Evolutionary conservation across 2,888 invertebrate genomes (phyloP).

Genomic region (Augochlorella aurata): DNA sequence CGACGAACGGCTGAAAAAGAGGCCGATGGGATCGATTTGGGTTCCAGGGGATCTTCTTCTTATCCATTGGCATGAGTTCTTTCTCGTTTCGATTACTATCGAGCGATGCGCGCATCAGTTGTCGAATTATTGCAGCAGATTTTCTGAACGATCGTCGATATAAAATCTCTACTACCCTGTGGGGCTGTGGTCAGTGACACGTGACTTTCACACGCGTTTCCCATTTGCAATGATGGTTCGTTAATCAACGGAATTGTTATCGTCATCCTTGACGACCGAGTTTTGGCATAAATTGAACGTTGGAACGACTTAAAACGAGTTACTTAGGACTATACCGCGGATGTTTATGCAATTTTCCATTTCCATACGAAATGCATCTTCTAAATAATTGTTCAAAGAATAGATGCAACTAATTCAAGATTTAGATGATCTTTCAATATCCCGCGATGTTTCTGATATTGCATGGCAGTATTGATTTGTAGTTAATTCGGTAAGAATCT

Average conservation of each 20-base stretch:
- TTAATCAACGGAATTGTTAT: not conserved
- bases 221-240: not conserved
- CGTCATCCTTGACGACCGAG: not conserved
- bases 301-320: not conserved
- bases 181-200: not conserved
- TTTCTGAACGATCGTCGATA: not conserved
- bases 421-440: too few relatives aligned
- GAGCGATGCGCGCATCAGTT: not conserved
- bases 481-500: too few relatives aligned
- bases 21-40: slow-evolving; percentile 12
- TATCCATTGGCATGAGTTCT: slow-evolving; percentile 22
- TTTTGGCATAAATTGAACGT: not conserved
- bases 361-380: not conserved
- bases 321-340: not conserved
- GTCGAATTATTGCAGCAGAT: not conserved
- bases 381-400: too few relatives aligned
- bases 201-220: not conserved
- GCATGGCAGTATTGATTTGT: too few relatives aligned
- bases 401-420: too few relatives aligned
- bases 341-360: not conserved
- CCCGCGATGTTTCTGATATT: too few relatives aligned
- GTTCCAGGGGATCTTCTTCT: slow-evolving; percentile 20
- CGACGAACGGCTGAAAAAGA: slow-evolving; percentile 41
- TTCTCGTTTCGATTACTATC: slow-evolving; percentile 5
- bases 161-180: slow-evolving; percentile 6